Evolutionary conservation across 2,797 vertebrate species (phyloP), one percentile per base, ranked within the genome.

Genomic region (Sphaeramia orbicularis): DNA sequence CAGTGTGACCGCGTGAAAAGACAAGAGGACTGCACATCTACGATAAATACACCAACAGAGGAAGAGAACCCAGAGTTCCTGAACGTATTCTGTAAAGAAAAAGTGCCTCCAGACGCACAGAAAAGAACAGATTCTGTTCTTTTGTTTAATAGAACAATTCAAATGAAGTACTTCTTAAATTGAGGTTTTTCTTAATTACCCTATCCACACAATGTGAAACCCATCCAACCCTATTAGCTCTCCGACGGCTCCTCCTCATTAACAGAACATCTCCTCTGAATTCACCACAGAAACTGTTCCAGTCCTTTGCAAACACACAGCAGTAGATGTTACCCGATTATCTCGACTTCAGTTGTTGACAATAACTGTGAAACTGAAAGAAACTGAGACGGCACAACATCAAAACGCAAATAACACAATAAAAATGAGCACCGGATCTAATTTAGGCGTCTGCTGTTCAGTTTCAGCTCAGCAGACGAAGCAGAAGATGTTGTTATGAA

Each of bases 111-210:
- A 42, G 61, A 66, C 49, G 61, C 48, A 36, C 32, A 35, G 48
- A 57, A 62, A 62, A 66, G 45, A 10, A 55, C 47, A 57, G 40
- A 48, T 56, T 66, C 62, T 57, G 9, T 47, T 45, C 47, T 53
- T 50, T 41, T 53, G 30, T 44, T 76, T 38, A 75, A 76, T 21
- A 53, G 9, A 74, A 65, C 24, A 80, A 80, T 74, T 65, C 65
- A 16, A 62, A 55, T 63, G 18, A 67, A 62, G 14, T 19, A 12
- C 6, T 7, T 67, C 47, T 41, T 62, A 62, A 74, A 48, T 18
- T 21, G 10, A 85, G 52, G 47, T 68, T 79, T 71, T 58, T 56
- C 68, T 59, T 72, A 74, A 81, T 77, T 71, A 81, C 82, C 70
- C 64, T 68, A 51, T 47, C 49, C 49, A 59, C 24, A 63, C 48